These are phyloP conservation scores for Papilio elwesi DNA, from an alignment of 2,888 invertebrate species.

Conservation along the genomic window DNA sequence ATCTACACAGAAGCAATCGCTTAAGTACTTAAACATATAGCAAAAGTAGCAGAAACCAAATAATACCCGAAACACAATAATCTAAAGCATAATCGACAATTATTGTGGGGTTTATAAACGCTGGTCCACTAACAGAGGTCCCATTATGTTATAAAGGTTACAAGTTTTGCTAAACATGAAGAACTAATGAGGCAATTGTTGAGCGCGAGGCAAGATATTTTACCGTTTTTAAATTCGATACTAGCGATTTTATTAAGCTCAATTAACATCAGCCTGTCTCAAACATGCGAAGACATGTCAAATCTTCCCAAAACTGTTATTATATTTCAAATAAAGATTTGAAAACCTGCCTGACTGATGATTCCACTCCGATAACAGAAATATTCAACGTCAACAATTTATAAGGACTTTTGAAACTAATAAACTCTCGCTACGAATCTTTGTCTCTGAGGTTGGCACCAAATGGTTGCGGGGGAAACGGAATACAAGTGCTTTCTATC, in stretches of 20 bases:
- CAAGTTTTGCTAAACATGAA: constrained; percentile 5
- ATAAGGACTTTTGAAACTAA: background rate
- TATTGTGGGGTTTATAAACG: constrained; percentile 51
- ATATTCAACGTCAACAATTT: constrained; percentile 1
- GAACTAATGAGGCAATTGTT: constrained; percentile 5
- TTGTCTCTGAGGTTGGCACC: background rate
- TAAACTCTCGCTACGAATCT: background rate
- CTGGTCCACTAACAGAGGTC: constrained; percentile 38
- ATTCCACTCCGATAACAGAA: background rate
- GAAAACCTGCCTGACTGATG: background rate
- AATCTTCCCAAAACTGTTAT: constrained; percentile 9
- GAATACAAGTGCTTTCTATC: background rate
- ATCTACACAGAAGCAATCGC: constrained; percentile 26
- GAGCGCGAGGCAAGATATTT: constrained; percentile 19
- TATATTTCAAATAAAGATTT: constrained; percentile 2
- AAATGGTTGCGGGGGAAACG: background rate
- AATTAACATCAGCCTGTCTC: constrained; percentile 7
- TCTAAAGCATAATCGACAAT: constrained; percentile 44
- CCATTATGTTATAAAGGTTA: constrained; percentile 23
- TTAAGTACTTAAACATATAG: constrained; percentile 38
- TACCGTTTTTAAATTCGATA: constrained; percentile 37
- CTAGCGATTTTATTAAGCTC: constrained; percentile 7
- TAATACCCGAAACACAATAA: constrained; percentile 51
- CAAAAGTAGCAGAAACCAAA: constrained; percentile 41
- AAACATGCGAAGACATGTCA: background rate